Base-by-base conservation (phyloP, 2,797 vertebrate genomes). In the Macroramphosus scolopax region DNA sequence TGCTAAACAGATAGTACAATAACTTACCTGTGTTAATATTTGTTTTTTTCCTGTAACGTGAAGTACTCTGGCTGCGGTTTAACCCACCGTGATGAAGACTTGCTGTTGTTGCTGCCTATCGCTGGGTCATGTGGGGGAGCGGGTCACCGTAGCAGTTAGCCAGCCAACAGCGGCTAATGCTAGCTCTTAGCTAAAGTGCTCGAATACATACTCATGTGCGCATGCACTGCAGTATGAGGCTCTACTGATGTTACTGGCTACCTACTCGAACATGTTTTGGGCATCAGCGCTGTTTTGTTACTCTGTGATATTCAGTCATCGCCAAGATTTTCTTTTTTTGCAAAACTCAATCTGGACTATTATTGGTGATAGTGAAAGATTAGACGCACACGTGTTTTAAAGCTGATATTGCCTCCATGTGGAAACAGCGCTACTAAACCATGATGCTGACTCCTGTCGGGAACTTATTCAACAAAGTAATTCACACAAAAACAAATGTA, bases 1-100 rank as follows among this genome's bases (percentile, higher is more conserved):
- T 24, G 2, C 12, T 6, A 8, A 1, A 2, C 13, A 5, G 9
- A 1, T 5, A 5, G 1, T 0, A 40, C 4, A 11, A 3, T 0
- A 32, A 11, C 43, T 41, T 28, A 81, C 83, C 61, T 60, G 44
- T 34, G 10, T 43, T 2, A 7, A 6, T 50, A 15, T 17, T 12
- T 2, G 20, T 15, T 3, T 5, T 42, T 17, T 32, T 44, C 30
- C 10, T n/a, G n/a, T n/a, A 6, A 22, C 20, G 20, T 22, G 24
- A 16, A 22, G 6, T 39, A 6, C 25, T 33, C 1, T 1, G 8
- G 2, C 35, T 58, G 20, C 20, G 20, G 20, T 22, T 22, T 6
- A 3, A 22, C 20, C 3, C 20, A 3, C 17, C 3, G 40, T 12
- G 60, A 44, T 6, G 51, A 13, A 14, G 41, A 15, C 8, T 13